A percentile compares a stretch with the other conserved stretches of the same genome.
These are phyloP conservation scores for Luffia ferchaultella DNA, from an alignment of 2,888 invertebrate species.

Conservation along the genomic window DNA sequence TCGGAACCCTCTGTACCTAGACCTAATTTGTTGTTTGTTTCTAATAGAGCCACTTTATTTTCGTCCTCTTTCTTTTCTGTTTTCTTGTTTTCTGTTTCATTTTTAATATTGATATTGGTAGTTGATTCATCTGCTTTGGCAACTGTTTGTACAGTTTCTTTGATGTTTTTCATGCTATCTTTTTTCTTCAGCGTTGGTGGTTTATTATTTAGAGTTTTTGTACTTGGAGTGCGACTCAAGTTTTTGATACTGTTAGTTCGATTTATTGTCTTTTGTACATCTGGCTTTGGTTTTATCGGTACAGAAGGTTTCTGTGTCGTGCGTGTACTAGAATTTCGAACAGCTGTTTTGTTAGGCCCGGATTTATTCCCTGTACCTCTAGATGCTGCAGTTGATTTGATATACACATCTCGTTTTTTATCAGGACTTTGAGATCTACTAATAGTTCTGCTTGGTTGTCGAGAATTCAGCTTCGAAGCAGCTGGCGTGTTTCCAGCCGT, in stretches of 20 bases:
- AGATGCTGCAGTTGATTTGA: slow-evolving; percentile 21
- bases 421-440: slow-evolving; percentile 53
- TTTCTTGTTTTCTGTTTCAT: slow-evolving; percentile 3
- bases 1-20: slow-evolving; percentile 26
- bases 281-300: slow-evolving; percentile 26
- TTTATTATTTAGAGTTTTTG: slow-evolving; percentile 44
- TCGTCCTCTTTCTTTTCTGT: slow-evolving; percentile 12
- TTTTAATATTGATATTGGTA: slow-evolving; percentile 18
- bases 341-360: slow-evolving; percentile 27
- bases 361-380: slow-evolving; percentile 21
- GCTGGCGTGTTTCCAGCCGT: slow-evolving; percentile 42
- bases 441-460: slow-evolving; percentile 44
- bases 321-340: slow-evolving; percentile 35
- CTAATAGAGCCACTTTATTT: slow-evolving; percentile 15
- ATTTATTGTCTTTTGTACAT: slow-evolving; percentile 42
- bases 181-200: slow-evolving; percentile 39
- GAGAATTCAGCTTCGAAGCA: slow-evolving; percentile 50
- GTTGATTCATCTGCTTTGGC: slow-evolving; percentile 38
- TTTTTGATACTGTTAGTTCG: slow-evolving; percentile 53
- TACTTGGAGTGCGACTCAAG: slow-evolving; percentile 43
- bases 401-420: slow-evolving; percentile 30
- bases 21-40: slow-evolving; percentile 21
- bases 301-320: slow-evolving; percentile 33
- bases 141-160: slow-evolving; percentile 34
- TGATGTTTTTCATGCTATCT: slow-evolving; percentile 38